A percentile compares a stretch with the other conserved stretches of the same genome.
These are phyloP conservation scores for Papilio polytes DNA, from an alignment of 1,140 invertebrate genomes.

Conservation along the genomic window DNA sequence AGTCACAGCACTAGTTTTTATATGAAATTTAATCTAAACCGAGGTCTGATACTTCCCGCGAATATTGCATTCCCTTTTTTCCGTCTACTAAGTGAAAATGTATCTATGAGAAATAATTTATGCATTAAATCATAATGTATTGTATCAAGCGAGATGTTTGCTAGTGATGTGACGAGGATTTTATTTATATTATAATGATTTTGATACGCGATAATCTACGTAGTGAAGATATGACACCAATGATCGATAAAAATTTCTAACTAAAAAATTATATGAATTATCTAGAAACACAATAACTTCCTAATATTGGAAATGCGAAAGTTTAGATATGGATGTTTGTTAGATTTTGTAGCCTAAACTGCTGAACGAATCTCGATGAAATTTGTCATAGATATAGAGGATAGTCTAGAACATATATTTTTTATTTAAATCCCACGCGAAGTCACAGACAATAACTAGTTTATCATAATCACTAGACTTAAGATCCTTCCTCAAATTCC, in stretches of 20 bases:
- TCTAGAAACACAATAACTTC: no score
- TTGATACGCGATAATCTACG: background rate
- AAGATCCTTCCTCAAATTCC: background rate
- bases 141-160: background rate
- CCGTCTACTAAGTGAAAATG: conserved; percentile 19
- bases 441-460: no score
- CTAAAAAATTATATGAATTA: no score
- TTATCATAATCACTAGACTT: no score
- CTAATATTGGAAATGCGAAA: no score
- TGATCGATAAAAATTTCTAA: background rate
- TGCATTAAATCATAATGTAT: conserved; percentile 21
- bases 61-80: conserved; percentile 37
- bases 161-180: conserved; percentile 7
- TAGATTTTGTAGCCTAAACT: no score
- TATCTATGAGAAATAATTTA: conserved; percentile 29
- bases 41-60: conserved; percentile 32
- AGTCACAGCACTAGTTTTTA: conserved; percentile 30
- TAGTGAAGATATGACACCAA: background rate
- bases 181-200: background rate
- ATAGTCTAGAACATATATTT: no score
- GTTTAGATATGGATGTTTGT: no score
- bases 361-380: no score
- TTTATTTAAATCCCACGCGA: no score
- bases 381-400: no score
- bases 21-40: conserved; percentile 34